phyloP scores from a whole-genome alignment of 2,888 invertebrate genomes.

The Drosophila koepferae region DNA sequence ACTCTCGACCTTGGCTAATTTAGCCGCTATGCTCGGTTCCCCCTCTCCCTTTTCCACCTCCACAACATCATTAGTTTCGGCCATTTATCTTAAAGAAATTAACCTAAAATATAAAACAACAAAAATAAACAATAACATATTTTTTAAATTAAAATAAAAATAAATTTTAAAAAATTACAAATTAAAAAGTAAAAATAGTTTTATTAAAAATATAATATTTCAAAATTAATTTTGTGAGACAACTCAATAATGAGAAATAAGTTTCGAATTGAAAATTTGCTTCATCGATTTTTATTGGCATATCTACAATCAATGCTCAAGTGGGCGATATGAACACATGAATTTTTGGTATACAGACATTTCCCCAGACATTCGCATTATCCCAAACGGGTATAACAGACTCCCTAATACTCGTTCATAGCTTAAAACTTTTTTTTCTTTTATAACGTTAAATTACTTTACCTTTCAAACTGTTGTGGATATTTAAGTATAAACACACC shows the following conservation, averaged over 20 bases:
- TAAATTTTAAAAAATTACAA: too few species aligned
- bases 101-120: background rate
- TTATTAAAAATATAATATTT: background rate
- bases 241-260: background rate
- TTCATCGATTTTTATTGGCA: background rate
- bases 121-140: background rate
- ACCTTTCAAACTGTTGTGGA: background rate
- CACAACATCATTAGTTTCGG: slow-evolving; percentile 4
- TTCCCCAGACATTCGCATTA: too few species aligned
- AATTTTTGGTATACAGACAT: background rate
- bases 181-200: too few species aligned
- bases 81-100: slow-evolving; percentile 8
- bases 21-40: background rate
- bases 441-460: background rate
- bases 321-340: background rate
- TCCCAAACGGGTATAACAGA: background rate
- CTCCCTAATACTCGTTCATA: background rate
- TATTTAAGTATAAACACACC: background rate
- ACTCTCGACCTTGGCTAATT: slow-evolving; percentile 51
- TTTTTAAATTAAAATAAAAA: background rate
- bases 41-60: background rate
- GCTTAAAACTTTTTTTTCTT: background rate
- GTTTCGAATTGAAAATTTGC: background rate
- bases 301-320: background rate
- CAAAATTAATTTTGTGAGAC: too few species aligned